Conservation (phyloP, 2,113 vertebrate species). For the Protomyctophum bolini region DNA sequence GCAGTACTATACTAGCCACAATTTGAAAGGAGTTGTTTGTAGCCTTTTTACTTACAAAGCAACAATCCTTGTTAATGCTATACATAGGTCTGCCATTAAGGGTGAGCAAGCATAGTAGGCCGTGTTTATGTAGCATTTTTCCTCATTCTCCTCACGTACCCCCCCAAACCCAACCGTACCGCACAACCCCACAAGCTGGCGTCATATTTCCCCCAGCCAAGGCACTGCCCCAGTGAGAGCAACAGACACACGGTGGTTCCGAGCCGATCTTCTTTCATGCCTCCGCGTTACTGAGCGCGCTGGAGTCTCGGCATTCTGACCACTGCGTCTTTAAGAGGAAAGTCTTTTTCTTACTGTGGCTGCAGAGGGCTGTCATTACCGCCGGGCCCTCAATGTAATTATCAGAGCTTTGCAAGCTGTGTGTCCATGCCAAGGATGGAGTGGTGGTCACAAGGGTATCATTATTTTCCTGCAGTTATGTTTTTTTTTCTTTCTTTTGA, state of each 20-base stretch:
- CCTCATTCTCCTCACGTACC: too few relatives aligned
- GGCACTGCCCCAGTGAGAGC: constrained; percentile 6
- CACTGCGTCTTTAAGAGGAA: constrained; percentile 73
- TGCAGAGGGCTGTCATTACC: constrained; percentile 77
- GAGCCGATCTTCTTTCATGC: constrained; percentile 68
- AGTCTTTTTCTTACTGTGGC: constrained; percentile 76
- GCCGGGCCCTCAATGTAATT: constrained; percentile 74
- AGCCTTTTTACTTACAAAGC: too few relatives aligned
- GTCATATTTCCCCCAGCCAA: constrained; percentile 23
- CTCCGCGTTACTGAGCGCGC: constrained; percentile 59
- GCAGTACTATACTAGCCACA: too few relatives aligned
- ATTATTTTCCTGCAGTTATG: constrained; percentile 71
- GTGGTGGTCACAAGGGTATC: constrained; percentile 75
- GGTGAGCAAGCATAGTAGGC: too few relatives aligned
- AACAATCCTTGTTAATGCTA: too few relatives aligned
- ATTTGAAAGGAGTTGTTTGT: too few relatives aligned
- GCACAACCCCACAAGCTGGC: too few relatives aligned
- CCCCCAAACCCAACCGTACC: too few relatives aligned
- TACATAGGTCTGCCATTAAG: too few relatives aligned
- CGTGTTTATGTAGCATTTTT: too few relatives aligned
- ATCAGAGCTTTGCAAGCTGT: constrained; percentile 72
- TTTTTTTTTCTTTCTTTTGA: constrained; percentile 58
- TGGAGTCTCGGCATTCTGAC: constrained; percentile 64
- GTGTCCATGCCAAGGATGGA: constrained; percentile 66
- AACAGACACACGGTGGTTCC: constrained; percentile 53